Conservation (phyloP, 2,113 vertebrate species). For the Chlorodrepanis virens region DNA sequence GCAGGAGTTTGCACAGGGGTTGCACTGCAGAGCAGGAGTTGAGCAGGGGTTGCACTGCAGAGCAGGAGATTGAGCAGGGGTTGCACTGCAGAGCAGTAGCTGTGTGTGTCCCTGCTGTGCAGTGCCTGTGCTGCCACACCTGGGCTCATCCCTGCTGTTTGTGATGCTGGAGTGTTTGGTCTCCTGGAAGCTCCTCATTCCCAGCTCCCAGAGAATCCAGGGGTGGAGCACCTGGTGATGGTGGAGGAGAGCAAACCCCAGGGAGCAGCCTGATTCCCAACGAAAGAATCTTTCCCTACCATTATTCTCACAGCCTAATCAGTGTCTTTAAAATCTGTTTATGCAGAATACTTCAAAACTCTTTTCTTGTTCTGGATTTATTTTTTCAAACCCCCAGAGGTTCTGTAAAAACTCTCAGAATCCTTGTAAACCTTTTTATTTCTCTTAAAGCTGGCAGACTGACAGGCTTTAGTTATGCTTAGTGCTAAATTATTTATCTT, state of each 20-base stretch:
- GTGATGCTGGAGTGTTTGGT: neutral
- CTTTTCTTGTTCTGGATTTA: conserved; percentile 25
- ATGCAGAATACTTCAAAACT: neutral
- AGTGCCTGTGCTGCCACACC: neutral
- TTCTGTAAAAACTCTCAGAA: conserved; percentile 54
- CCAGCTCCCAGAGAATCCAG: neutral
- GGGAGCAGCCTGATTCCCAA: neutral
- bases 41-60: too few relatives aligned
- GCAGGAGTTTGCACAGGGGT: too few relatives aligned
- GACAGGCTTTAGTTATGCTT: conserved; percentile 69
- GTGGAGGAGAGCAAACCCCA: neutral
- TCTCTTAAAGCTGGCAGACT: conserved; percentile 60
- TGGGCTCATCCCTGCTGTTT: rapidly evolving
- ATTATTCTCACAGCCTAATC: neutral
- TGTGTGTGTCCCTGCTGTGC: neutral
- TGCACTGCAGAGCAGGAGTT: too few relatives aligned
- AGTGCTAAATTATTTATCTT: conserved; percentile 73
- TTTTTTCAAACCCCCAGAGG: conserved; percentile 52
- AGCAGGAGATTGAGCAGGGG: too few relatives aligned
- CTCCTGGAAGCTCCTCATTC: neutral
- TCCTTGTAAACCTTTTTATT: conserved; percentile 61
- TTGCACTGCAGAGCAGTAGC: neutral
- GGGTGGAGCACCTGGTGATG: neutral
- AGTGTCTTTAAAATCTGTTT: neutral
- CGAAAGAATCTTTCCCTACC: neutral